Percentiles rank a stretch among this genome's conserved stretches.
phyloP scores from a whole-genome alignment of 2,113 vertebrate genomes.

The Lampris megalopsis region DNA sequence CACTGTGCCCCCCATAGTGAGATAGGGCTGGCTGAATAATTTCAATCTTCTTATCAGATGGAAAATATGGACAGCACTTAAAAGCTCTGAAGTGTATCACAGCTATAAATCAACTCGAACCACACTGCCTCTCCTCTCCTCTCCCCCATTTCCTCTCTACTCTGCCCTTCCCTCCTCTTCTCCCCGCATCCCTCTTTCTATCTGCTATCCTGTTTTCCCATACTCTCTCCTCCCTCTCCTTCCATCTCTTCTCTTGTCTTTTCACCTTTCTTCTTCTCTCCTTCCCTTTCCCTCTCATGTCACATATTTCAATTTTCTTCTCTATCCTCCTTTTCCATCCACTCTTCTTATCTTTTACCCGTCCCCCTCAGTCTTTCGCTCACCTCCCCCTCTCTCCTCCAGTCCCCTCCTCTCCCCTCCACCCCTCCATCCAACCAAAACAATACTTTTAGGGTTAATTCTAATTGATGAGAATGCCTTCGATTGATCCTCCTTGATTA shows the following conservation, averaged over 20 bases:
- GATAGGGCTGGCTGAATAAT: constrained; percentile 56
- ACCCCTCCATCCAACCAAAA: not conserved
- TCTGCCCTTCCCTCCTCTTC: constrained; percentile 1
- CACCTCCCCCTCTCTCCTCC: constrained; percentile 5
- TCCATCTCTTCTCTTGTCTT: not conserved
- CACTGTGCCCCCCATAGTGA: constrained; percentile 13
- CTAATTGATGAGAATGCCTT: constrained; percentile 62
- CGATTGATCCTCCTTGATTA: constrained; percentile 73
- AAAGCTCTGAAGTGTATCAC: constrained; percentile 71
- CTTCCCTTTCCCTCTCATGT: not conserved
- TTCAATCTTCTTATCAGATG: constrained; percentile 72
- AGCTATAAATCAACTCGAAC: constrained; percentile 67
- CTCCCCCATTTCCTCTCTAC: not conserved
- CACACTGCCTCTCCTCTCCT: constrained; percentile 16
- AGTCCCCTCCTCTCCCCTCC: constrained; percentile 6
- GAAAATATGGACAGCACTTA: constrained; percentile 75
- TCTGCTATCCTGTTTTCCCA: not conserved
- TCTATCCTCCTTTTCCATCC: not conserved
- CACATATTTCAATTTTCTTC: no score
- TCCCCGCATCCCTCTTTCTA: not conserved
- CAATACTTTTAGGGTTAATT: constrained; percentile 54
- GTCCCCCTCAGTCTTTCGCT: not conserved
- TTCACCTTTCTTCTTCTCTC: not conserved
- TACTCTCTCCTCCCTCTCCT: not conserved
- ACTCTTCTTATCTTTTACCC: not conserved